Evolutionary conservation across 2,113 vertebrate genomes (phyloP).

Genomic region (Mugil cephalus): DNA sequence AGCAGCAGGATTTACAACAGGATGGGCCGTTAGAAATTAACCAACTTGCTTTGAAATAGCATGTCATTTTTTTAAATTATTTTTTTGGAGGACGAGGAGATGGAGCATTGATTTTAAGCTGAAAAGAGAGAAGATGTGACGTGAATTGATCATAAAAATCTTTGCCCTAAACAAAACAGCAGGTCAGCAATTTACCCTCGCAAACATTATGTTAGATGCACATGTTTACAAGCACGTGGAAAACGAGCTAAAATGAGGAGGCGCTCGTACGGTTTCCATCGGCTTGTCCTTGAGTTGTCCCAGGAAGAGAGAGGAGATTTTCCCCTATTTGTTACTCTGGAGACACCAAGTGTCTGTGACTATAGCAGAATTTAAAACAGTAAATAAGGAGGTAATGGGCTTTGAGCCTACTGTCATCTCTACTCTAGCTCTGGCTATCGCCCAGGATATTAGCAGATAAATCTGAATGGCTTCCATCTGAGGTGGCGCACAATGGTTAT

Average conservation of each 20-base stretch:
- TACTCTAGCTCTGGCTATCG: slow-evolving; percentile 78
- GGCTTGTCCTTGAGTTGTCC: slow-evolving; percentile 77
- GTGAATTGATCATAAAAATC: slow-evolving; percentile 19
- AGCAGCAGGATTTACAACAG: slow-evolving; percentile 61
- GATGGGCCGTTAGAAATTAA: slow-evolving; percentile 65
- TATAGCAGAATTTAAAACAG: slow-evolving; percentile 82
- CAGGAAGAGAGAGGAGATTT: slow-evolving; percentile 63
- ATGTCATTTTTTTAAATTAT: slow-evolving; percentile 18
- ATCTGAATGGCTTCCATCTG: slow-evolving; percentile 85
- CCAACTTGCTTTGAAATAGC: slow-evolving; percentile 50
- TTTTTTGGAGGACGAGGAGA: slow-evolving; percentile 17
- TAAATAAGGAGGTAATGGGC: slow-evolving; percentile 80
- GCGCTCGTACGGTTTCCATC: slow-evolving; percentile 54
- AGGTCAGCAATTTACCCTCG: slow-evolving; percentile 5
- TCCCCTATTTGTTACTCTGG: slow-evolving; percentile 71
- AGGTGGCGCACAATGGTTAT: slow-evolving; percentile 83
- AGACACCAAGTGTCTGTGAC: slow-evolving; percentile 71
- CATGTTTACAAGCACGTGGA: slow-evolving; percentile 24
- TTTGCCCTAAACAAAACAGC: neutral
- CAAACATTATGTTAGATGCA: slow-evolving; percentile 22
- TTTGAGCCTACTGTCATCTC: slow-evolving; percentile 83
- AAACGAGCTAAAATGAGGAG: slow-evolving; percentile 56
- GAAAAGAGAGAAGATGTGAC: slow-evolving; percentile 1
- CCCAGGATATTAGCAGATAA: slow-evolving; percentile 88
- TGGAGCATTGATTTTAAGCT: slow-evolving; percentile 51